Percentiles rank a stretch among this genome's conserved stretches.
These are phyloP conservation scores for Helicoverpa assulta DNA, from an alignment of 2,888 invertebrate genomes.

Conservation along the genomic window DNA sequence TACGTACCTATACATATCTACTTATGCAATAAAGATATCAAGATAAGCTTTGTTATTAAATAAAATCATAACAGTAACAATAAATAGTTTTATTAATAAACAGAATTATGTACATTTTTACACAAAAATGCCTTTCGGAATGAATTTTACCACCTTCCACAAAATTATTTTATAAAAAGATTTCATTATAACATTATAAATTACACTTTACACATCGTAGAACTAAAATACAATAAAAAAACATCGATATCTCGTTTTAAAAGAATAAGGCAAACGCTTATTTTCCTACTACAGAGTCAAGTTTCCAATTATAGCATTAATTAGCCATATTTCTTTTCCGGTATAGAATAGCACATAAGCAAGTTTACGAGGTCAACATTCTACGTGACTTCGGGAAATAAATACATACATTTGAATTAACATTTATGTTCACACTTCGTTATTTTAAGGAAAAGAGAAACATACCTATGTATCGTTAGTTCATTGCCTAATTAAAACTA, in stretches of 20 bases:
- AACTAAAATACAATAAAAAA: constrained; percentile 13
- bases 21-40: constrained; percentile 4
- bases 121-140: constrained; percentile 43
- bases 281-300: constrained; percentile 19
- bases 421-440: neutral
- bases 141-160: constrained; percentile 16
- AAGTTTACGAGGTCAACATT: constrained; percentile 10
- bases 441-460: constrained; percentile 1
- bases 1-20: constrained; percentile 1
- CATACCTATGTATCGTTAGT: neutral
- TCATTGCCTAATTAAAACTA: neutral
- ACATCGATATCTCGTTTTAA: neutral
- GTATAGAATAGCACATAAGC: neutral
- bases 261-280: constrained; percentile 10
- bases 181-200: constrained; percentile 10
- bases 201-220: constrained; percentile 12
- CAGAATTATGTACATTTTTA: constrained; percentile 54
- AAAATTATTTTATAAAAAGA: constrained; percentile 1
- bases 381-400: constrained; percentile 5
- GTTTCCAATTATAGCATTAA: constrained; percentile 17
- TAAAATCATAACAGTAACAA: constrained; percentile 51
- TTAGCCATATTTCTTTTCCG: constrained; percentile 28
- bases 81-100: constrained; percentile 55
- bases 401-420: constrained; percentile 12
- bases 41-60: constrained; percentile 34